A percentile compares a stretch with the other conserved stretches of the same genome.
Evolutionary conservation across 2,888 invertebrate genomes (phyloP).

Genomic region (Lasioglossum oenotherae): DNA sequence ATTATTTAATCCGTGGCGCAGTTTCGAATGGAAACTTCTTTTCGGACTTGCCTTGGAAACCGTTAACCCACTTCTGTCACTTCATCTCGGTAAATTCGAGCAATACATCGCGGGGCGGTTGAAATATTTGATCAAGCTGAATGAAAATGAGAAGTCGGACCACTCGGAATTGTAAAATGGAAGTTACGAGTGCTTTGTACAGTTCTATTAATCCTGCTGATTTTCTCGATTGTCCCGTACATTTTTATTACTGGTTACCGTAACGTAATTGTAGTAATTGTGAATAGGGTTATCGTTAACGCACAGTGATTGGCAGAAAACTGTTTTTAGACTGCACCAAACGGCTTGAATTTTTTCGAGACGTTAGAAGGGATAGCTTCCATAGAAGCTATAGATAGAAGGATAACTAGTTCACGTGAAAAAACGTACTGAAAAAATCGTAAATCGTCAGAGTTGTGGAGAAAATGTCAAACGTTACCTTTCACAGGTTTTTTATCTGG

Average conservation of each 20-base stretch:
- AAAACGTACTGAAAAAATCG: too few relatives aligned
- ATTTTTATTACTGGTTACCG: background rate
- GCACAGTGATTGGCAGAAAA: background rate
- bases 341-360: too few relatives aligned
- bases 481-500: too few relatives aligned
- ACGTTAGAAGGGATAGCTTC: too few relatives aligned
- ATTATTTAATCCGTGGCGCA: background rate
- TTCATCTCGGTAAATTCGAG: background rate
- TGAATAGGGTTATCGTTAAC: background rate
- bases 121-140: slow-evolving; percentile 3
- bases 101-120: background rate
- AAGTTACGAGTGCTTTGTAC: background rate
- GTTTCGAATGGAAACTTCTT: background rate
- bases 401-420: too few relatives aligned
- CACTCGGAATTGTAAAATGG: background rate
- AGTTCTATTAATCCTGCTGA: background rate
- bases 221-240: background rate
- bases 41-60: background rate
- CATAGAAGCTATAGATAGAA: too few relatives aligned
- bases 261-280: background rate
- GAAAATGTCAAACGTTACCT: too few relatives aligned
- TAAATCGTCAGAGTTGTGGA: too few relatives aligned
- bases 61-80: background rate
- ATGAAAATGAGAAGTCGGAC: background rate
- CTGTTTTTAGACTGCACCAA: too few relatives aligned